phyloP scores from a whole-genome alignment of 2,113 vertebrate species.

The Prunella fulvescens region DNA sequence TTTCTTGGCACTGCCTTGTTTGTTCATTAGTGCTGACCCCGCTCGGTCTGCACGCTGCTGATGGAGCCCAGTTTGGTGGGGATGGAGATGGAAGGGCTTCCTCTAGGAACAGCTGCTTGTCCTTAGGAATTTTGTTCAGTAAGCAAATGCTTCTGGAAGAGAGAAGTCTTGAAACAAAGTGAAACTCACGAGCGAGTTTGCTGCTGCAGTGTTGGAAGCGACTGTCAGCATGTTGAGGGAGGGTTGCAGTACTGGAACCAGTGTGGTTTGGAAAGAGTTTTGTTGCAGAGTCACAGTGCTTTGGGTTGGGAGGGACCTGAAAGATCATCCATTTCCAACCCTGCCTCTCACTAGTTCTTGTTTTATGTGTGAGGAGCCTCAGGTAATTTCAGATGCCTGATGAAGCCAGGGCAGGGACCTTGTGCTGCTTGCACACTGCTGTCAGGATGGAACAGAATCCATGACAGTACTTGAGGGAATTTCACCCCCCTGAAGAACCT shows the following conservation, averaged over 20 bases:
- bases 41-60: background rate
- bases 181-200: background rate
- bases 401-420: background rate
- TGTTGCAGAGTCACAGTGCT: background rate
- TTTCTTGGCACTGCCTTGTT: slow-evolving; percentile 56
- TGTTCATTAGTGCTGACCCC: slow-evolving; percentile 40
- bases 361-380: background rate
- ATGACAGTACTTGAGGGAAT: background rate
- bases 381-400: background rate
- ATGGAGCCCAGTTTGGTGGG: background rate
- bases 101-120: background rate
- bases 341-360: background rate
- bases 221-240: background rate
- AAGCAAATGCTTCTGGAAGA: background rate
- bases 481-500: background rate
- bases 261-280: background rate
- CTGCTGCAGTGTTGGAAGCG: background rate
- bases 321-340: fast-evolving
- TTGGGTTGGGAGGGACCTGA: background rate
- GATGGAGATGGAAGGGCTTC: background rate
- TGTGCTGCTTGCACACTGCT: fast-evolving
- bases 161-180: background rate
- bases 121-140: background rate
- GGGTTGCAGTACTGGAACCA: background rate
- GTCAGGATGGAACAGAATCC: fast-evolving